Evolutionary conservation across 1,140 invertebrate species (phyloP), one percentile per base, ranked within the genome.

Genomic region (Lanistes nyassanus): DNA sequence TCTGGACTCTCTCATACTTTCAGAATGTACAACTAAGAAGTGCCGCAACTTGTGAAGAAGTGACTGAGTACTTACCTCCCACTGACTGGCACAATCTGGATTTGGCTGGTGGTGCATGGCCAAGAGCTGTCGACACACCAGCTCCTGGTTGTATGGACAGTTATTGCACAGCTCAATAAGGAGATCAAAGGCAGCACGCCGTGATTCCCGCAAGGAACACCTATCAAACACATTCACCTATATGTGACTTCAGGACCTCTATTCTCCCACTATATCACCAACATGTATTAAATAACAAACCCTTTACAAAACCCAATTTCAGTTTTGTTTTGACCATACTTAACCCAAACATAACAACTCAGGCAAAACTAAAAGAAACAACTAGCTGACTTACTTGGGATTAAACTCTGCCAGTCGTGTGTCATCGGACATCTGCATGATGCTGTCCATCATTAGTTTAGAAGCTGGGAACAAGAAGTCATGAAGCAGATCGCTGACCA

Each of bases 391-490:
- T 84, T 80, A 91, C 86, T 90, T 90, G 11, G 90, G 88, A 79
- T 84, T 88, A 71, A 87, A 88, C 74, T 87, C 83, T n/a, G 85
- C 76, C n/a, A 85, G 77, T 19, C 79, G 72, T 19, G 70, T 77
- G 67, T 85, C 84, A 36, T 75, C 79, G 36, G 80, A 81, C 26
- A 80, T 69, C 47, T 81, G 83, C 71, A 85, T 84, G 76, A 86
- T 82, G 75, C 84, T 87, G 72, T 88, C 86, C 80, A 87, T 83
- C 75, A 91, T 90, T 19, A 91, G 78, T 56, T 89, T 88, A 9
- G 91, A 90, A 21, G 91, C 90, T 53, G 91, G 91, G 78, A 92
- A 91, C 72, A 92, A 80, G 81, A 91, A 91, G 70, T 90, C 85
- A 79, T 87, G 79, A 7, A 91, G 81, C 31, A 92, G 77, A 37